Percentiles rank a stretch among this genome's conserved stretches.
Conservation (phyloP, 2,113 vertebrate species). For the Trogon melanurus region DNA sequence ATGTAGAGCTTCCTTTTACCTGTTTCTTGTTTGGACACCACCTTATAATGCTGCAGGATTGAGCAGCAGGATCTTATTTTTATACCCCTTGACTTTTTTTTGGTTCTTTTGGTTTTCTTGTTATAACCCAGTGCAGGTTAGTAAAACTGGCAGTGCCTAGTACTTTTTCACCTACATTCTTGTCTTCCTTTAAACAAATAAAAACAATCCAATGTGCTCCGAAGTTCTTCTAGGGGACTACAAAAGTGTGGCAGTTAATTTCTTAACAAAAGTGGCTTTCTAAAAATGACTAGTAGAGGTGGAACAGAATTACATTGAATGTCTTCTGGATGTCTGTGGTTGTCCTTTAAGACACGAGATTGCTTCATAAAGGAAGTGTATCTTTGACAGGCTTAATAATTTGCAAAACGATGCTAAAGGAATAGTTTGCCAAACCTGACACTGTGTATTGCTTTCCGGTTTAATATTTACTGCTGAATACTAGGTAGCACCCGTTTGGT, state of each 20-base stretch:
- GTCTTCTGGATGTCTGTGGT: neutral
- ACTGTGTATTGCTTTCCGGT: constrained; percentile 41
- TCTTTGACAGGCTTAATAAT: constrained; percentile 38
- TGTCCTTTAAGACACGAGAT: constrained; percentile 33
- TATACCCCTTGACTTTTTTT: constrained; percentile 2
- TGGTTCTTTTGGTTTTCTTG: constrained; percentile 45
- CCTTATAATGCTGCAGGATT: neutral
- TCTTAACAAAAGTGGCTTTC: constrained; percentile 32
- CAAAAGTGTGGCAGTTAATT: neutral
- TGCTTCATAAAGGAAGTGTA: constrained; percentile 10
- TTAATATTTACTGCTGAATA: constrained; percentile 31
- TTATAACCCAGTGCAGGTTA: neutral
- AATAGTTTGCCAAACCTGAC: constrained; percentile 47
- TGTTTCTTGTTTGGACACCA: constrained; percentile 38
- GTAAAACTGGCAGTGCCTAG: constrained; percentile 19
- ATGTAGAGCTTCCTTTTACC: neutral
- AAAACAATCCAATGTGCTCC: neutral
- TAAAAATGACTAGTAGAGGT: constrained; percentile 9
- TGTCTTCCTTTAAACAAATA: constrained; percentile 21
- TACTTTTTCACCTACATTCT: constrained; percentile 42
- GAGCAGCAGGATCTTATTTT: constrained; percentile 37
- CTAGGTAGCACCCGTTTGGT: constrained; percentile 14
- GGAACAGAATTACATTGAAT: neutral
- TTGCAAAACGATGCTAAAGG: constrained; percentile 29
- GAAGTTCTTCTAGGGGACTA: constrained; percentile 3